Evolutionary conservation across 1,140 invertebrate genomes (phyloP), one percentile per base, ranked within the genome.

Genomic region (Habropoda laboriosa): DNA sequence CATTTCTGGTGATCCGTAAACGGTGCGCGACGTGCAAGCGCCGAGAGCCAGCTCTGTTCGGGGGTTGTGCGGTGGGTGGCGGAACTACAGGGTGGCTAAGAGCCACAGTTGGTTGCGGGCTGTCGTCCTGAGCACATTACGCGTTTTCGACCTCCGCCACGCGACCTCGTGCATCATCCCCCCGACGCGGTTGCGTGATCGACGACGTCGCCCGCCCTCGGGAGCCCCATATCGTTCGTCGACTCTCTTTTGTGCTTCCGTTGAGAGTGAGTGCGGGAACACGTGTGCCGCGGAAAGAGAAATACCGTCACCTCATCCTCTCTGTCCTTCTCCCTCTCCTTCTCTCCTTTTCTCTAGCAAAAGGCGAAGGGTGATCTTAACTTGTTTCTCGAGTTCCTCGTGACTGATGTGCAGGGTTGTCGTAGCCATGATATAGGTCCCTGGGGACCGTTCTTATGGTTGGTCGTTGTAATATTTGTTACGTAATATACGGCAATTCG

Each of bases 31-130:
- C 42, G 79, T 82, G 60, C 66, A 75, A 83, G 83, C 81, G 85
- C 77, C 81, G 53, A 49, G 60, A 49, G 57, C 71, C 61, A 73
- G 51, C 73, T 72, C 45, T 55, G 24, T 70, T 75, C 60, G 77
- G 68, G 76, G 66, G 55, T n/a, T n/a, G n/a, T 74, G 86, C 82
- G 89, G 86, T 82, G 84, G 81, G 82, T 81, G 74, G 81, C 55
- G 58, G 83, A 91, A 90, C 90, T 91, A 89, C 83, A 68, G 68
- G 74, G 85, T 70, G 81, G 73, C 81, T 63, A 81, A 82, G 89
- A 91, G 88, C 90, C 88, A 91, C 90, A 91, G 90, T 91, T 91
- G 90, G 90, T 91, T 91, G 90, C 89, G 90, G 87, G 88, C 88
- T 87, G 74, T 87, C 88, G 88, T 80, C 82, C 86, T 87, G 89